A percentile compares a stretch with the other conserved stretches of the same genome.
Evolutionary conservation across 2,797 vertebrate species (phyloP).

Genomic region (Malurus splendens): DNA sequence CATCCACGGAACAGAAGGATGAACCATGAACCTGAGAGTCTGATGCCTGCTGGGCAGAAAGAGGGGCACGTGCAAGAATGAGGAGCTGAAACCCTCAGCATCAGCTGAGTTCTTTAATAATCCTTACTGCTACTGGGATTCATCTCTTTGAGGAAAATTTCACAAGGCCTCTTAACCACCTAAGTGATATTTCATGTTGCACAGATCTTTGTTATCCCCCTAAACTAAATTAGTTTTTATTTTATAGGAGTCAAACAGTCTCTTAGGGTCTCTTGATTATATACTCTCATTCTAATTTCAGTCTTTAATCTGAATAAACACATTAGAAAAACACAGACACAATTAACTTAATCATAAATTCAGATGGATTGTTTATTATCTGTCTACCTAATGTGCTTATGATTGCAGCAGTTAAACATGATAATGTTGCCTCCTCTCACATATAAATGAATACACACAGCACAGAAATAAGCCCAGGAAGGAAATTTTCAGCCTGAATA

Average conservation of each 20-base stretch:
- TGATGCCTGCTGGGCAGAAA: neutral
- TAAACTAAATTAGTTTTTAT: conserved; percentile 39
- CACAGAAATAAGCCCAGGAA: neutral
- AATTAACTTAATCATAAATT: conserved; percentile 61
- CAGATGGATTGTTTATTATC: conserved; percentile 59
- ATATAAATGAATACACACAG: conserved; percentile 36
- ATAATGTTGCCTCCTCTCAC: conserved; percentile 49
- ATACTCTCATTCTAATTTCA: conserved; percentile 26
- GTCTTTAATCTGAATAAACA: conserved; percentile 53
- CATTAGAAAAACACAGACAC: conserved; percentile 40
- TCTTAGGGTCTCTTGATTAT: conserved; percentile 31
- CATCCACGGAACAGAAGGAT: neutral
- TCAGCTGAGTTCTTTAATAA: neutral
- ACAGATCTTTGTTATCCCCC: neutral
- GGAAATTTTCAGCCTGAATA: conserved; percentile 12
- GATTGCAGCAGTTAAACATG: conserved; percentile 53
- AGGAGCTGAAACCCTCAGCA: neutral
- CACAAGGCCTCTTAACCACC: neutral
- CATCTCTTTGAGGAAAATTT: neutral
- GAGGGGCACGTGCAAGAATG: neutral
- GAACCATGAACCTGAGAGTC: neutral
- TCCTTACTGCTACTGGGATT: neutral
- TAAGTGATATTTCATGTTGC: neutral
- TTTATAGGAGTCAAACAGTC: neutral
- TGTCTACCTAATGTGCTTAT: conserved; percentile 52